Conservation (phyloP, 2,797 vertebrate species). For the Philypnodon macrostomus region DNA sequence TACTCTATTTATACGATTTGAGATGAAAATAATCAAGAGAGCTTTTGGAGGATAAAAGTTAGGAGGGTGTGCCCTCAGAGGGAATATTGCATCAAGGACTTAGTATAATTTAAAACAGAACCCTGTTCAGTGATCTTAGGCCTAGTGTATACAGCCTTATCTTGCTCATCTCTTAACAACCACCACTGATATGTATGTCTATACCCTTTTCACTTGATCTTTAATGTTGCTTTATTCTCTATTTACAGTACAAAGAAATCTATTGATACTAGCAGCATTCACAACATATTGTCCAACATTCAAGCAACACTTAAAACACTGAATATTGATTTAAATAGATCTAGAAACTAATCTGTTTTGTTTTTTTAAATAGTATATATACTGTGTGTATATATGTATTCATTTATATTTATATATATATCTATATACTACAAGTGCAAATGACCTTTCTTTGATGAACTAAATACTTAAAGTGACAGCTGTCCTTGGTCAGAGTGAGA, state of each 20-base stretch:
- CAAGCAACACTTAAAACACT: slow-evolving; percentile 78
- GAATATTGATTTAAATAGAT: slow-evolving; percentile 68
- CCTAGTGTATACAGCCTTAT: slow-evolving; percentile 51
- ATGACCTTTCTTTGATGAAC: slow-evolving; percentile 62
- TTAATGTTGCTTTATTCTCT: slow-evolving; percentile 62
- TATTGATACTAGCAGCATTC: slow-evolving; percentile 81
- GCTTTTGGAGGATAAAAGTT: slow-evolving; percentile 39
- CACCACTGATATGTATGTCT: slow-evolving; percentile 76
- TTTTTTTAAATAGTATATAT: slow-evolving; percentile 66
- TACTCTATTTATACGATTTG: slow-evolving; percentile 31
- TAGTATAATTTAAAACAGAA: slow-evolving; percentile 55
- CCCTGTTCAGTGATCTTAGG: slow-evolving; percentile 57
- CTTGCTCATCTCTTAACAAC: slow-evolving; percentile 50
- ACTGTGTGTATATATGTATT: slow-evolving; percentile 49
- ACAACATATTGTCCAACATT: slow-evolving; percentile 75
- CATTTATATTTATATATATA: slow-evolving; percentile 53
- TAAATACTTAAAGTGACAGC: slow-evolving; percentile 63
- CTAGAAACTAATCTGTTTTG: slow-evolving; percentile 74
- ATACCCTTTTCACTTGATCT: slow-evolving; percentile 61
- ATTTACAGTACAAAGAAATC: slow-evolving; percentile 78
- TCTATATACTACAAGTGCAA: slow-evolving; percentile 77
- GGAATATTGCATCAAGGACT: slow-evolving; percentile 67
- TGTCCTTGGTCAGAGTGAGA: slow-evolving; percentile 67
- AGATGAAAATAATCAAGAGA: slow-evolving; percentile 35
- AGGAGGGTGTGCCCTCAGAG: slow-evolving; percentile 36